Conservation (phyloP, 2,888 invertebrate species). For the Lasioglossum calceatum region DNA sequence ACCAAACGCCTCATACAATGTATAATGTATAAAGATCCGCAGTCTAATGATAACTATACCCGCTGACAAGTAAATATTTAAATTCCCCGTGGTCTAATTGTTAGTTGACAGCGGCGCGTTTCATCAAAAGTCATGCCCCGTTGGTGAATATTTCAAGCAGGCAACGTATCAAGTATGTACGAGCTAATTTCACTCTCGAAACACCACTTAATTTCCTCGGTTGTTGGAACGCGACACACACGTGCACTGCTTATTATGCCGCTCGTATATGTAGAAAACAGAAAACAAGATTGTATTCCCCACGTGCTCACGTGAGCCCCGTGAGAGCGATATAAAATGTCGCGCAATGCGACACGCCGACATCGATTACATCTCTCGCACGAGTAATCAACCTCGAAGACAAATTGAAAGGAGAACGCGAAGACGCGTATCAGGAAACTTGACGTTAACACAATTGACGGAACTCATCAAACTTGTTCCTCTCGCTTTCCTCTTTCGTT, state of each 20-base stretch:
- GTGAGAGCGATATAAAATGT: slow-evolving; percentile 37
- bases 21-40: too few relatives aligned
- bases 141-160: background rate
- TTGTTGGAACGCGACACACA: slow-evolving; percentile 12
- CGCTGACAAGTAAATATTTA: background rate
- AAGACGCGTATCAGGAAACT: background rate
- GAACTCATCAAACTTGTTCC: background rate
- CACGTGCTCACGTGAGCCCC: slow-evolving; percentile 16
- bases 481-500: background rate
- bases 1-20: too few relatives aligned
- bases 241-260: slow-evolving; percentile 16
- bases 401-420: slow-evolving; percentile 11
- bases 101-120: background rate
- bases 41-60: background rate
- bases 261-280: background rate
- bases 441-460: background rate
- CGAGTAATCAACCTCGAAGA: slow-evolving; percentile 5
- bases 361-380: slow-evolving; percentile 38
- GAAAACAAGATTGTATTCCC: slow-evolving; percentile 16
- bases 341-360: slow-evolving; percentile 47
- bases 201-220: background rate
- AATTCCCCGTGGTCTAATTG: background rate
- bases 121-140: background rate
- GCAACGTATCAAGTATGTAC: background rate
- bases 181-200: background rate